These are phyloP conservation scores for Diaphora mendica DNA, from an alignment of 2,888 invertebrate species.

Conservation along the genomic window DNA sequence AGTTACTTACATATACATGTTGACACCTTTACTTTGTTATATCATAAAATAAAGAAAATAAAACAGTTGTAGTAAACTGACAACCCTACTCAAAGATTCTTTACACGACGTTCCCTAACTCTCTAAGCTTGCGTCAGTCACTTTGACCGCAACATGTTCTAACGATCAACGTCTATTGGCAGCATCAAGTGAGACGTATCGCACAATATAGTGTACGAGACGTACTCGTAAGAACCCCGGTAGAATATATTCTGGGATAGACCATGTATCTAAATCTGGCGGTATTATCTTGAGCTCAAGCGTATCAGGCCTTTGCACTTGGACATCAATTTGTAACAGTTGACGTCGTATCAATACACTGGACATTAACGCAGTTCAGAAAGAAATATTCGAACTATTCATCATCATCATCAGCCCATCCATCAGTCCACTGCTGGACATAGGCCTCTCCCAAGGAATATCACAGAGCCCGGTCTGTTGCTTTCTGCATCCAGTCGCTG, in stretches of 20 bases:
- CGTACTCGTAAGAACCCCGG: slow-evolving; percentile 17
- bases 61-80: too few relatives aligned
- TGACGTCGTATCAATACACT: not conserved
- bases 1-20: too few relatives aligned
- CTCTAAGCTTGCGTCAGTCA: not conserved
- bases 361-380: not conserved
- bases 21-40: too few relatives aligned
- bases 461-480: too few relatives aligned
- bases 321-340: not conserved
- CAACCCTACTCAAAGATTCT: not conserved
- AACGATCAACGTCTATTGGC: slow-evolving; percentile 17
- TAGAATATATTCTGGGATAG: slow-evolving; percentile 24
- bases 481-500: too few relatives aligned
- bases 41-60: too few relatives aligned
- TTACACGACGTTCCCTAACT: not conserved
- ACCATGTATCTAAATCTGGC: slow-evolving; percentile 32
- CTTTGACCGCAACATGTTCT: slow-evolving; percentile 14
- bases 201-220: slow-evolving; percentile 20
- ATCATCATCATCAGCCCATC: too few relatives aligned
- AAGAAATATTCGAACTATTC: not conserved
- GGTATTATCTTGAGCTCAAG: slow-evolving; percentile 35
- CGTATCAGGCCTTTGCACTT: not conserved
- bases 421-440: too few relatives aligned
- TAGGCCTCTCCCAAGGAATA: too few relatives aligned
- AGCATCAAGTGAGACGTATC: slow-evolving; percentile 26